phyloP scores from a whole-genome alignment of 2,888 invertebrate genomes.

The Yponomeuta cagnagella region DNA sequence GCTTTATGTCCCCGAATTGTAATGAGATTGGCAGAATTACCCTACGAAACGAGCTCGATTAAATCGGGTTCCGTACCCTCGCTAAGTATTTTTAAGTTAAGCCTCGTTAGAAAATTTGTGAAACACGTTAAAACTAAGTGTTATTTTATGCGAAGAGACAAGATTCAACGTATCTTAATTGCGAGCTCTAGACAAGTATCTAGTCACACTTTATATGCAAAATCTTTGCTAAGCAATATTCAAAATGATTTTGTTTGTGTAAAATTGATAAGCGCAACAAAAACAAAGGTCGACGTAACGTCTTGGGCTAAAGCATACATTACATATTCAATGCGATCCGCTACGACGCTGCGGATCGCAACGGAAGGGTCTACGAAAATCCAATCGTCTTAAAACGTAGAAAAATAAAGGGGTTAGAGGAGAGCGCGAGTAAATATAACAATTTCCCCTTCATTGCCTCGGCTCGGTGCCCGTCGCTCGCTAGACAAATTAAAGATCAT shows the following conservation, averaged over 20 bases:
- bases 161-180: not conserved
- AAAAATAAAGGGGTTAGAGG: conserved; percentile 48
- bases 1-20: conserved; percentile 4
- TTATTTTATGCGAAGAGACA: not conserved
- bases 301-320: conserved; percentile 33
- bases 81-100: not conserved
- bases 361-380: conserved; percentile 41
- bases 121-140: not conserved
- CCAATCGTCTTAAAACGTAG: conserved; percentile 63
- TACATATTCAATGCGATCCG: conserved; percentile 56
- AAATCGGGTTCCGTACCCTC: not conserved
- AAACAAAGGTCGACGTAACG: conserved; percentile 41
- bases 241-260: not conserved
- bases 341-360: conserved; percentile 26
- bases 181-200: not conserved
- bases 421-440: conserved; percentile 66
- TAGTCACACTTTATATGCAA: not conserved
- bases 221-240: not conserved
- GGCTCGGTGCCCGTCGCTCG: conserved; percentile 29
- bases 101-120: not conserved
- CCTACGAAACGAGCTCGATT: not conserved
- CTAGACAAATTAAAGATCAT: conserved; percentile 70
- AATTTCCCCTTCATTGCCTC: conserved; percentile 64
- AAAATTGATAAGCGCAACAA: conserved; percentile 29
- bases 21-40: not conserved